These are phyloP conservation scores for Hyalella azteca DNA, from an alignment of 2,888 invertebrate species.

Conservation along the genomic window DNA sequence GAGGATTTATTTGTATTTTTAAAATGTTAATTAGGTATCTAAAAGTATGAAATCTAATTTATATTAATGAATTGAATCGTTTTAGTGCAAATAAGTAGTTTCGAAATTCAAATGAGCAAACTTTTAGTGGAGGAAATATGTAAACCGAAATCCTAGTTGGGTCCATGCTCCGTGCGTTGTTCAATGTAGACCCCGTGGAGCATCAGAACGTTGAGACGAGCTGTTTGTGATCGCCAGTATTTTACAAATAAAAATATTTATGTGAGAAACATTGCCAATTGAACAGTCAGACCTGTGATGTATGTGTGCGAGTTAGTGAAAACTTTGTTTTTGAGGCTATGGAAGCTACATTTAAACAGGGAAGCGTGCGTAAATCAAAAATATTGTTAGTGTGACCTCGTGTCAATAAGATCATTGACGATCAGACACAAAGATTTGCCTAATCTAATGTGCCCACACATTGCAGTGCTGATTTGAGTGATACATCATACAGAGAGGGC, in stretches of 20 bases:
- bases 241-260: constrained; percentile 37
- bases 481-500: too few species aligned
- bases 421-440: constrained; percentile 27
- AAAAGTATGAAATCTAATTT: neutral
- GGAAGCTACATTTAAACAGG: constrained; percentile 29
- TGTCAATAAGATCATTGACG: constrained; percentile 36
- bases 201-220: constrained; percentile 36
- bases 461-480: neutral
- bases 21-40: neutral
- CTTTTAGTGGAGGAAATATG: neutral
- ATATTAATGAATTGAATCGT: neutral
- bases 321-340: constrained; percentile 2
- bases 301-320: neutral
- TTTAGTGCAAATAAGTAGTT: neutral
- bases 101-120: neutral
- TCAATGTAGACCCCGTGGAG: constrained; percentile 24
- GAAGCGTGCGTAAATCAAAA: neutral
- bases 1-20: too few species aligned
- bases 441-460: constrained; percentile 18
- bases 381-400: constrained; percentile 10
- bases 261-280: constrained; percentile 33
- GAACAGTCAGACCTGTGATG: neutral
- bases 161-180: neutral
- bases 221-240: constrained; percentile 30
- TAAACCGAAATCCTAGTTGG: neutral